These are phyloP conservation scores for Iselma pallidipennis DNA, from an alignment of 2,888 invertebrate genomes.

Conservation along the genomic window DNA sequence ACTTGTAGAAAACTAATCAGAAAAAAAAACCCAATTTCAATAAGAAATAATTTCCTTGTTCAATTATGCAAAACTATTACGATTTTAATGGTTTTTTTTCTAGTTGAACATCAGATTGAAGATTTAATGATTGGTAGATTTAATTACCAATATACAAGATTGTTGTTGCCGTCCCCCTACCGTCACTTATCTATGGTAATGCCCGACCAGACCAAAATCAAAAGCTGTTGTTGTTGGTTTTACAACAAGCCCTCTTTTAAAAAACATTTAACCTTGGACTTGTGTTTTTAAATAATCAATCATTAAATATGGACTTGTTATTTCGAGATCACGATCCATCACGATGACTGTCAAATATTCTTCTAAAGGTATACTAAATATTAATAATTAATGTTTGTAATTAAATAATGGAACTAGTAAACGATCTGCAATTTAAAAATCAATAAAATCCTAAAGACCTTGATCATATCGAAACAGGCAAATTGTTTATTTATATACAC, in stretches of 20 bases:
- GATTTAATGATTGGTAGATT: no score
- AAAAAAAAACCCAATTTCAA: no score
- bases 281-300: slow-evolving; percentile 19
- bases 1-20: no score
- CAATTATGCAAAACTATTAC: no score
- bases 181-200: no score
- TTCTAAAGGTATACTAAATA: background rate
- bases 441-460: background rate
- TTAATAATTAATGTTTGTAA: background rate
- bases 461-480: no score
- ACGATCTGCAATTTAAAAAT: background rate
- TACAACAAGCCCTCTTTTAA: background rate
- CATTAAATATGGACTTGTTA: slow-evolving; percentile 22
- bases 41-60: no score
- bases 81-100: no score
- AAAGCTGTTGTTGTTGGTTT: background rate
- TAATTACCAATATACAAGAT: no score
- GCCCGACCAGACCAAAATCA: background rate
- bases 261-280: background rate
- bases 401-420: background rate
- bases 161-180: no score
- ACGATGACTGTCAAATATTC: slow-evolving; percentile 11
- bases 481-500: background rate
- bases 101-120: no score
- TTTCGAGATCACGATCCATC: slow-evolving; percentile 18